Evolutionary conservation across 2,888 invertebrate species (phyloP), one percentile per base, ranked within the genome.

Genomic region (Zonitis immaculata): DNA sequence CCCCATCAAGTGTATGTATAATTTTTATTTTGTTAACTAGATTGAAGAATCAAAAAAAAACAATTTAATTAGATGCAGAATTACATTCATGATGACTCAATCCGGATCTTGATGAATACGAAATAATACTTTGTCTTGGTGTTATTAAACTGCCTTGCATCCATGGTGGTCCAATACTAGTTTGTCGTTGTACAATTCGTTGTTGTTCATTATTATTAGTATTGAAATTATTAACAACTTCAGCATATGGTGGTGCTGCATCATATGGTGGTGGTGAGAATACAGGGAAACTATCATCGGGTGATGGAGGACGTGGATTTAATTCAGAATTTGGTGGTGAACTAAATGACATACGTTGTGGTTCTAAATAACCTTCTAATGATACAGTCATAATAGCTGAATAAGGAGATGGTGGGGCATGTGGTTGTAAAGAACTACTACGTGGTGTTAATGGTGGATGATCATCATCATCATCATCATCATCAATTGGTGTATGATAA

Each of bases 61-160:
- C n/a, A n/a, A n/a, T n/a, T n/a, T n/a, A n/a, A n/a, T n/a, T 7
- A 14, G 14, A 14, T 8, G 25, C 42, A 49, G 51, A 75, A 74
- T 88, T 93, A 94, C 94, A 94, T 82, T 91, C 91, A 75, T 93
- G 93, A 81, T 94, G 93, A 65, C 92, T 92, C 69, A 81, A 79
- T 51, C 84, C 83, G 63, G 86, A 87, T 69, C 87, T 83, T 59
- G 90, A 88, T 61, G 88, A 86, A 69, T 86, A 85, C 60, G 89
- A 87, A 71, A 88, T 81, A 71, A 90, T 79, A 54, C 91, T 91
- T 64, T 88, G 86, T 59, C 89, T 81, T 46, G 85, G 85, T 43
- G 83, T 82, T 44, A 80, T 71, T 51, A 78, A 69, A 44, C 68
- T 70, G 39, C 75, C 77, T 44, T 77, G 77, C 72, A 78, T 77